Evolutionary conservation across 2,797 vertebrate species (phyloP), one percentile per base, ranked within the genome.

Genomic region (Melanotaenia parkinsoni): DNA sequence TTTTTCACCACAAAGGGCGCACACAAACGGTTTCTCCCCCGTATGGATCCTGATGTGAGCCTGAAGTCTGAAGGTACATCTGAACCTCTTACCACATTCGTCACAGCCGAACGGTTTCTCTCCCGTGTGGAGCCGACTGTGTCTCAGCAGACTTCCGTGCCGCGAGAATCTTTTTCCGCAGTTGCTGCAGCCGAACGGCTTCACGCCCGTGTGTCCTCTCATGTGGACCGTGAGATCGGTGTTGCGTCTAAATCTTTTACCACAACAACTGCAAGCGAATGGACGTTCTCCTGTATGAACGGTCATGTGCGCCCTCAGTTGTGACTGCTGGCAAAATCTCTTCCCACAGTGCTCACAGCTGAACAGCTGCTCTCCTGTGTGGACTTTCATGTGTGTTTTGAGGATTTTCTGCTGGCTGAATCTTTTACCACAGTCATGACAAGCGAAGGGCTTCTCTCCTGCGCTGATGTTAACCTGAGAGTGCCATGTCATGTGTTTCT

Each of bases 401-500:
- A 53, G 51, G 22, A 51, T 51, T 50, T 30, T 28, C 26, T 63
- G 43, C 6, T n/a, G 61, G 40, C 11, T 47, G 24, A 64, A 64
- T 35, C 54, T 33, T 11, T 45, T 33, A 2, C 53, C 37, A 11
- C 65, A 67, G 1, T 32, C 40, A 12, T 14, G 20, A 16, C 58
- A 70, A 10, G 12, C 5, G 10, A 54, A 54, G 22, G 7, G 26
- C 28, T 70, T 62, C 18, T 32, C 24, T 32, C 20, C 58, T 1
- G 45, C 6, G 24, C 40, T 4, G 20, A 35, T 14, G 24, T 5
- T 33, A 1, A 11, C 11, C 40, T 51, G n/a, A 3, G 51, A 66
- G 45, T 72, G 69, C 57, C 63, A 67, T n/a, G 60, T 63, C 58
- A 43, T 35, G 43, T 51, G 28, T 35, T 64, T 58, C 54, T 77